Evolutionary conservation across 92 coral and sea anemone genomes (phyloP).

Genomic region (Pocillopora grandis): DNA sequence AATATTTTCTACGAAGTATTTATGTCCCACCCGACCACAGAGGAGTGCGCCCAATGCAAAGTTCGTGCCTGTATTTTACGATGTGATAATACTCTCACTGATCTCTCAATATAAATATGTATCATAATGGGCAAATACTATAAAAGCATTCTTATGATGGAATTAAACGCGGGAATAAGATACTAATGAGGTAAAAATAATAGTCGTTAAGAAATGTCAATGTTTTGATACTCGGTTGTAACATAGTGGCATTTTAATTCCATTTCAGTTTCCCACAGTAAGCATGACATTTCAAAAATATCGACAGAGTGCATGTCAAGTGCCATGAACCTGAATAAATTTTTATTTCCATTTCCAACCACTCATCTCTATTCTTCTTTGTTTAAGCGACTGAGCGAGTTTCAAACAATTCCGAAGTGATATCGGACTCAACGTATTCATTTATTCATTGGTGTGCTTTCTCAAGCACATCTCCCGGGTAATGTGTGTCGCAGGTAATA

Average conservation of each 20-base stretch:
- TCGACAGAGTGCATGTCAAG: too few relatives aligned
- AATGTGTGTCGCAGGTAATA: neutral
- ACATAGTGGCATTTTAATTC: neutral
- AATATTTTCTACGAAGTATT: too few relatives aligned
- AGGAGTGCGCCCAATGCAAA: too few relatives aligned
- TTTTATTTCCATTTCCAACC: neutral
- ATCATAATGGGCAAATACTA: too few relatives aligned
- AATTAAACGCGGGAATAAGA: neutral
- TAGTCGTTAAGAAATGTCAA: neutral
- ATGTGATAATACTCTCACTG: too few relatives aligned
- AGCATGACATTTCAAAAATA: too few relatives aligned
- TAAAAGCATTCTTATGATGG: neutral
- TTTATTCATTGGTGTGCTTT: neutral
- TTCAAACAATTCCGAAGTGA: neutral
- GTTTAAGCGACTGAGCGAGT: neutral
- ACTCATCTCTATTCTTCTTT: neutral
- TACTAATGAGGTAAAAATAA: neutral
- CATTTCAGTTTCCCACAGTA: too few relatives aligned
- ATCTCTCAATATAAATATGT: too few relatives aligned
- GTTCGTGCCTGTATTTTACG: too few relatives aligned
- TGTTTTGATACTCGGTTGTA: neutral
- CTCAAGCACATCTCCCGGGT: neutral
- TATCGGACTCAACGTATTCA: neutral
- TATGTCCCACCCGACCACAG: too few relatives aligned
- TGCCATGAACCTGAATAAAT: neutral